phyloP scores from a whole-genome alignment of 2,797 vertebrate genomes.

The Poecilia velifera region DNA sequence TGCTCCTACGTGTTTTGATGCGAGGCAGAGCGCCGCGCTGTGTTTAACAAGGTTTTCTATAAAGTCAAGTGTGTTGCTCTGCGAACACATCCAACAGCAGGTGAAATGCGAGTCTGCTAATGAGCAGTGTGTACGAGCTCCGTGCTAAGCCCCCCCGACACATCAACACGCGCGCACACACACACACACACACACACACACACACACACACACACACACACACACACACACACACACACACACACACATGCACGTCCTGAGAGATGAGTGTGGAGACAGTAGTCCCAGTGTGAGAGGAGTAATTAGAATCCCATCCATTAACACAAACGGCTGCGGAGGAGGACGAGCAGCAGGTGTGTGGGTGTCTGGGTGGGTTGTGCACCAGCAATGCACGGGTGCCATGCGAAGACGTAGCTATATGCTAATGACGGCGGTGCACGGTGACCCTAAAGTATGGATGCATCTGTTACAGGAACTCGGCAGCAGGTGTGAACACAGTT shows the following conservation, averaged over 20 bases:
- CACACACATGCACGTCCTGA: conserved; percentile 57
- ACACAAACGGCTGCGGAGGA: conserved; percentile 76
- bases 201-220: conserved; percentile 22
- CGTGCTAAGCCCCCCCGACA: conserved; percentile 56
- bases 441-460: conserved; percentile 46
- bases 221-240: conserved; percentile 35
- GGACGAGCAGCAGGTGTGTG: conserved; percentile 77
- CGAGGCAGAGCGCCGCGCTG: conserved; percentile 23
- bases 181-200: conserved; percentile 31
- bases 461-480: conserved; percentile 59
- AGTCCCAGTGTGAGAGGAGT: conserved; percentile 77
- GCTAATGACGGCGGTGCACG: conserved; percentile 28
- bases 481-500: conserved; percentile 66
- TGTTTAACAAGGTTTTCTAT: conserved; percentile 58
- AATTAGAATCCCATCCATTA: conserved; percentile 89
- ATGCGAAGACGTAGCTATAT: conserved; percentile 42
- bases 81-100: conserved; percentile 30
- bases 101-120: conserved; percentile 72
- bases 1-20: conserved; percentile 39
- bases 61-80: conserved; percentile 43
- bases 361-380: conserved; percentile 53
- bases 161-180: conserved; percentile 39
- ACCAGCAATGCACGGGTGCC: conserved; percentile 51
- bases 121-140: conserved; percentile 71
- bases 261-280: conserved; percentile 76